Evolutionary conservation across 2,113 vertebrate genomes (phyloP).

Genomic region (Felis chaus): DNA sequence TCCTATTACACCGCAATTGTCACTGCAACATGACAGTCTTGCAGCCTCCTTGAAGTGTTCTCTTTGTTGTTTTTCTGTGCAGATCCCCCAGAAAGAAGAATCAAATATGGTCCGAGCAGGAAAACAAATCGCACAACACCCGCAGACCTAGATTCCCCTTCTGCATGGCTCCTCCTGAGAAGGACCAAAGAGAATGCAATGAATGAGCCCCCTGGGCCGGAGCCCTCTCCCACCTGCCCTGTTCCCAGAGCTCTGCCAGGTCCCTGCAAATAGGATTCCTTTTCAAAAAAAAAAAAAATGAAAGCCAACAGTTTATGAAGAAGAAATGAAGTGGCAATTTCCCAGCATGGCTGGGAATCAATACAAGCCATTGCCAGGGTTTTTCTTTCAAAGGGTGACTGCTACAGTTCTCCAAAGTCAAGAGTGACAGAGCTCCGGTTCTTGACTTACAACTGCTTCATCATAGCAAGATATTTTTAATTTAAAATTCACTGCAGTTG

Average conservation of each 20-base stretch:
- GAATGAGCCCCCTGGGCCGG: neutral
- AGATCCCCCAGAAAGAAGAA: conserved; percentile 77
- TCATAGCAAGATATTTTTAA: conserved; percentile 78
- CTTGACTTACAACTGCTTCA: conserved; percentile 78
- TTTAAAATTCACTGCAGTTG: conserved; percentile 79
- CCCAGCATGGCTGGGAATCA: conserved; percentile 74
- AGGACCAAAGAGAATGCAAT: neutral
- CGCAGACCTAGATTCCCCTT: neutral
- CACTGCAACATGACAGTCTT: conserved; percentile 77
- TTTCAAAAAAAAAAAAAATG: neutral
- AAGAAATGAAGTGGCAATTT: conserved; percentile 75
- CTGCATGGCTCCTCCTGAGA: neutral
- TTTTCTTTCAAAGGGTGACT: conserved; percentile 68
- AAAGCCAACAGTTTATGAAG: conserved; percentile 39
- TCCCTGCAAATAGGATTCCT: conserved; percentile 39
- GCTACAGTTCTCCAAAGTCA: conserved; percentile 57
- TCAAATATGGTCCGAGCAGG: conserved; percentile 71
- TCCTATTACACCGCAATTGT: conserved; percentile 76
- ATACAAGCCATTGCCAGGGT: conserved; percentile 31
- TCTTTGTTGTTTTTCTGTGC: conserved; percentile 81
- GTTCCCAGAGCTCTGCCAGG: neutral
- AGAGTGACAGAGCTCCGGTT: conserved; percentile 55
- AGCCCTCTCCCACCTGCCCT: conserved; percentile 37
- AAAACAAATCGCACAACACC: conserved; percentile 62
- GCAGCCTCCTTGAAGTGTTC: conserved; percentile 75